phyloP scores from a whole-genome alignment of 2,888 invertebrate genomes.

The Stegana nigrithorax region DNA sequence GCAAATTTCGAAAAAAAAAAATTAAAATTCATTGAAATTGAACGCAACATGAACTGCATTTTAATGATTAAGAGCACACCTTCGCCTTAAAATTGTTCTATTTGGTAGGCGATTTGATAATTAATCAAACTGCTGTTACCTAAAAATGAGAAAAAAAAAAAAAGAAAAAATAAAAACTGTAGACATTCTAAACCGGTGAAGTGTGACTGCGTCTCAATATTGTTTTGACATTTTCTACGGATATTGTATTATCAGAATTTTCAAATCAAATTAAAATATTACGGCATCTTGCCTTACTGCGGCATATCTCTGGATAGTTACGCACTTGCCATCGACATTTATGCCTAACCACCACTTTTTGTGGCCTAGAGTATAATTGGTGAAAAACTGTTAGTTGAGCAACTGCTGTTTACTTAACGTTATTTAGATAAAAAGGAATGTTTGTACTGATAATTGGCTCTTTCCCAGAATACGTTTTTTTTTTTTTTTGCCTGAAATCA shows the following conservation, averaged over 20 bases:
- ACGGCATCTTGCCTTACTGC: conserved; percentile 47
- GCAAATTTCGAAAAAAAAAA: conserved; percentile 61
- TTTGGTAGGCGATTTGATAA: conserved; percentile 36
- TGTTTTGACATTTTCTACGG: conserved; percentile 67
- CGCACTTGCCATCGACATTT: conserved; percentile 26
- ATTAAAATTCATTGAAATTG: conserved; percentile 58
- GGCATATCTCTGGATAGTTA: neutral
- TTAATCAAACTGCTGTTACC: conserved; percentile 42
- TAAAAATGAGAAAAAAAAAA: neutral
- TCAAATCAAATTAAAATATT: conserved; percentile 66
- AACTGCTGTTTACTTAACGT: conserved; percentile 60
- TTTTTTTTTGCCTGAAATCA: too few relatives aligned
- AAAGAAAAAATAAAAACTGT: conserved; percentile 2
- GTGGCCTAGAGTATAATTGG: neutral
- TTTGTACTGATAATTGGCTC: conserved; percentile 58
- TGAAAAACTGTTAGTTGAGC: conserved; percentile 42
- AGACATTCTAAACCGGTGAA: neutral
- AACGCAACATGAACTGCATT: conserved; percentile 54
- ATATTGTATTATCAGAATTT: conserved; percentile 65
- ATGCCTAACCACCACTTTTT: conserved; percentile 15
- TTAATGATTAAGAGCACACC: conserved; percentile 47
- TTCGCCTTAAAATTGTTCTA: conserved; percentile 15
- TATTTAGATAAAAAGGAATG: conserved; percentile 60
- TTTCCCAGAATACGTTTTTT: conserved; percentile 34
- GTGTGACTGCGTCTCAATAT: conserved; percentile 36